Evolutionary conservation across 2,888 invertebrate species (phyloP).

Genomic region (Parnassius glacialis): DNA sequence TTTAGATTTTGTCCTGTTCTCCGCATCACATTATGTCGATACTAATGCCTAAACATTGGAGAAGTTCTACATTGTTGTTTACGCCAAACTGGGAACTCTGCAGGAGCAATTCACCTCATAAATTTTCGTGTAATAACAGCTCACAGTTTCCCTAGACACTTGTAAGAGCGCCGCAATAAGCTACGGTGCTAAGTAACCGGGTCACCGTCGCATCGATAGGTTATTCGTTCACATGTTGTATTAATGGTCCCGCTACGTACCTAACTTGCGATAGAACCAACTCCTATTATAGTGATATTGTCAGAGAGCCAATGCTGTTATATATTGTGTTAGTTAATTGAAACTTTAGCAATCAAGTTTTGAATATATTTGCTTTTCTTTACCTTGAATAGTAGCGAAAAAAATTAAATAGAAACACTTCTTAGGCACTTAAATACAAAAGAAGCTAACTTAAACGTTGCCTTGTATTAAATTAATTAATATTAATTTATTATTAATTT

Average conservation of each 20-base stretch:
- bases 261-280: slow-evolving; percentile 19
- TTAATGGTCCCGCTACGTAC: slow-evolving; percentile 29
- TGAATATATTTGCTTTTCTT: not conserved
- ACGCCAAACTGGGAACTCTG: slow-evolving; percentile 72
- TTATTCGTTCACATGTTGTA: slow-evolving; percentile 40
- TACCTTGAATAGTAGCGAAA: too few relatives aligned
- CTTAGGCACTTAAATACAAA: too few relatives aligned
- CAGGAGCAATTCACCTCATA: slow-evolving; percentile 71
- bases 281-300: slow-evolving; percentile 16
- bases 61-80: slow-evolving; percentile 77
- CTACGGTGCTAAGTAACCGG: slow-evolving; percentile 55
- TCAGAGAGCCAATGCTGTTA: not conserved
- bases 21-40: slow-evolving; percentile 57
- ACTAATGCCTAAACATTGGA: slow-evolving; percentile 57
- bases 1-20: slow-evolving; percentile 57
- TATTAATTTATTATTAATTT: too few relatives aligned
- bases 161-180: slow-evolving; percentile 71
- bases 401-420: too few relatives aligned
- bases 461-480: too few relatives aligned
- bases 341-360: slow-evolving; percentile 1
- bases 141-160: slow-evolving; percentile 74
- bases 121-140: slow-evolving; percentile 77
- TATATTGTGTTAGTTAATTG: not conserved
- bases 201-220: slow-evolving; percentile 38
- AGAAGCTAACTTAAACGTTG: too few relatives aligned